phyloP scores from a whole-genome alignment of 2,888 invertebrate species.

The Podabrus alpinus region DNA sequence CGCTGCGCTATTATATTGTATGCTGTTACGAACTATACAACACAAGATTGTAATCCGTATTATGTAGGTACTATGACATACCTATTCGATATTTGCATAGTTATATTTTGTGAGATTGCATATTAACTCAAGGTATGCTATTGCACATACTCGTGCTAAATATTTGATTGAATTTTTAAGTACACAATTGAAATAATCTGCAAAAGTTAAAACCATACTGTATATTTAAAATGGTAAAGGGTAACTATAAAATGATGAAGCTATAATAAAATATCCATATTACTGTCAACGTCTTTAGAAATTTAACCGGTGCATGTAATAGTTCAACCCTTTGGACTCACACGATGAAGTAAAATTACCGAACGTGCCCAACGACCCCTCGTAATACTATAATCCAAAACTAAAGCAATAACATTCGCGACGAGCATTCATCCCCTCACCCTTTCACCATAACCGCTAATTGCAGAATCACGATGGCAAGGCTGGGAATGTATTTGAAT shows the following conservation, averaged over 20 bases:
- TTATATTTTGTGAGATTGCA: background rate
- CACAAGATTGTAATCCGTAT: background rate
- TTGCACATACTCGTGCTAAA: background rate
- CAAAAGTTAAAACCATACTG: background rate
- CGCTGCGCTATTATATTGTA: background rate
- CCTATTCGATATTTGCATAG: background rate
- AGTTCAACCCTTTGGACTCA: slow-evolving; percentile 23
- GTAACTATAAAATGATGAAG: background rate
- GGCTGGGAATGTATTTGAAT: slow-evolving; percentile 39
- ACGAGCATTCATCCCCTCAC: slow-evolving; percentile 34
- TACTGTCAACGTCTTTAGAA: slow-evolving; percentile 21
- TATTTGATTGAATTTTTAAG: background rate
- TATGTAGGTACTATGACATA: background rate
- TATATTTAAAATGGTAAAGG: background rate
- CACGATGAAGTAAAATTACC: slow-evolving; percentile 15
- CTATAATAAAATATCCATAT: background rate
- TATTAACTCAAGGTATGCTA: background rate
- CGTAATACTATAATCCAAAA: slow-evolving; percentile 38
- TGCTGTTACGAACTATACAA: background rate
- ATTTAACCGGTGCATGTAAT: slow-evolving; percentile 26
- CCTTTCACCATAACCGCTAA: slow-evolving; percentile 35
- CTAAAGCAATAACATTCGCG: slow-evolving; percentile 39
- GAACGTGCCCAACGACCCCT: slow-evolving; percentile 30
- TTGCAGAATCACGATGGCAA: slow-evolving; percentile 36
- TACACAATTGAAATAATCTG: background rate